Conservation (phyloP, 2,888 invertebrate genomes). For the Scaptomyza polygonia region DNA sequence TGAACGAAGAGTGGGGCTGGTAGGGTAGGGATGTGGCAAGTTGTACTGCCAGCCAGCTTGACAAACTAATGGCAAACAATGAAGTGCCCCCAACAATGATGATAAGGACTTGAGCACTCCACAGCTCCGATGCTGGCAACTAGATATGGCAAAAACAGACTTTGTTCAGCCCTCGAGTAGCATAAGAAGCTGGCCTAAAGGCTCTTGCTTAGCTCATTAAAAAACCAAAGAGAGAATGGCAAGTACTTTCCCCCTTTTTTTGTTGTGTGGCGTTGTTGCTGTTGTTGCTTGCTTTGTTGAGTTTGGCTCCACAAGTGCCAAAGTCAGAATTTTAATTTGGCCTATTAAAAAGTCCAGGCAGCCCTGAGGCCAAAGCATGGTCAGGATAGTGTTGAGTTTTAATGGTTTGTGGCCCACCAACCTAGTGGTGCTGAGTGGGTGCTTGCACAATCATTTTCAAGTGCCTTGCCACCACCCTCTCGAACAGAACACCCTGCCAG, state of each 20-base stretch:
- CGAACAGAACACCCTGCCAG: not conserved
- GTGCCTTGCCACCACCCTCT: conserved; percentile 23
- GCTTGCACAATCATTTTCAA: conserved; percentile 72
- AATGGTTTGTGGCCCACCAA: conserved; percentile 18
- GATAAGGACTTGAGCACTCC: conserved; percentile 13
- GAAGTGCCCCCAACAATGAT: conserved; percentile 24
- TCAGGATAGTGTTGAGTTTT: conserved; percentile 44
- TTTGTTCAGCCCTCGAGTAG: conserved; percentile 3
- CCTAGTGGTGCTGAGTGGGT: conserved; percentile 44
- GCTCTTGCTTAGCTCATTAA: conserved; percentile 63
- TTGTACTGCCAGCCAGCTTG: conserved; percentile 55
- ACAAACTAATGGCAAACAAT: conserved; percentile 72
- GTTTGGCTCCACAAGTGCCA: conserved; percentile 68
- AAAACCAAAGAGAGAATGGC: conserved; percentile 52
- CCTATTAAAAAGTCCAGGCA: conserved; percentile 30
- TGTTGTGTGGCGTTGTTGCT: not conserved
- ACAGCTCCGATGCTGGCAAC: conserved; percentile 11
- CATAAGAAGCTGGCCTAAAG: conserved; percentile 28
- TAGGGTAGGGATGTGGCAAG: too few species aligned
- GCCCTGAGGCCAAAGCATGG: conserved; percentile 35
- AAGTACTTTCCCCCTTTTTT: conserved; percentile 21
- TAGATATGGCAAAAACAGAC: conserved; percentile 34
- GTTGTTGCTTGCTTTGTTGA: conserved; percentile 7
- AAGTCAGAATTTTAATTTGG: conserved; percentile 75
- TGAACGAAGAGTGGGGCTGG: not conserved